These are phyloP conservation scores for Okamejei kenojei DNA, from an alignment of 2,797 vertebrate species.

Conservation along the genomic window DNA sequence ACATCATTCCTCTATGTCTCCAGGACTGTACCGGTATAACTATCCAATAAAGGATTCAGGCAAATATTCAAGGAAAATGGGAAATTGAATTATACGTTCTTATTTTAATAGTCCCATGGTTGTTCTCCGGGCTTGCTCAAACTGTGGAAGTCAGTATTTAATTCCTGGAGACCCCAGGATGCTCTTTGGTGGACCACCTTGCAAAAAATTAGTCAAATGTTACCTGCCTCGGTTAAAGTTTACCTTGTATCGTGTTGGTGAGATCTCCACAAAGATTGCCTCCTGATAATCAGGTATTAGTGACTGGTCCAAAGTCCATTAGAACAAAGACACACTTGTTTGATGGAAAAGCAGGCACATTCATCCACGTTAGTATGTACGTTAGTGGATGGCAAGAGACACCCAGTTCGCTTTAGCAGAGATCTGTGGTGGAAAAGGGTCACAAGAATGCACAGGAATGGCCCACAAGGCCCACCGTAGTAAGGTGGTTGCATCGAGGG, in stretches of 20 bases:
- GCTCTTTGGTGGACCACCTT: too few relatives aligned
- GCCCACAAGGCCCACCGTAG: neutral
- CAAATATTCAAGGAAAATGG: neutral
- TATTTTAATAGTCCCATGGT: neutral
- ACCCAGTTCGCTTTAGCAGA: neutral
- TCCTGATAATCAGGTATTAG: neutral
- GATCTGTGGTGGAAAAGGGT: neutral
- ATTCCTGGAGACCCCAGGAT: too few relatives aligned
- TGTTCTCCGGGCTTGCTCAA: neutral
- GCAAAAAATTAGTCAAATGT: too few relatives aligned
- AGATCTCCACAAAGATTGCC: neutral
- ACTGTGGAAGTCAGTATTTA: too few relatives aligned
- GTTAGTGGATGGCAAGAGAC: neutral
- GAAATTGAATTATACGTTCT: neutral
- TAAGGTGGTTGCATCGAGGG: neutral
- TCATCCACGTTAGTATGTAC: too few relatives aligned
- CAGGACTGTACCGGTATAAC: neutral
- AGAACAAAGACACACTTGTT: neutral
- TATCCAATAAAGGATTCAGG: neutral
- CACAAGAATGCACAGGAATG: neutral
- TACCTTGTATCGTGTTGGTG: too few relatives aligned
- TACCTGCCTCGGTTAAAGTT: too few relatives aligned
- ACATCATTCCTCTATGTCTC: neutral
- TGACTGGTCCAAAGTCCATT: neutral
- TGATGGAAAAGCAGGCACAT: neutral